Base-by-base conservation (phyloP, 2,797 vertebrate genomes). In the Arnoldichthys spilopterus region DNA sequence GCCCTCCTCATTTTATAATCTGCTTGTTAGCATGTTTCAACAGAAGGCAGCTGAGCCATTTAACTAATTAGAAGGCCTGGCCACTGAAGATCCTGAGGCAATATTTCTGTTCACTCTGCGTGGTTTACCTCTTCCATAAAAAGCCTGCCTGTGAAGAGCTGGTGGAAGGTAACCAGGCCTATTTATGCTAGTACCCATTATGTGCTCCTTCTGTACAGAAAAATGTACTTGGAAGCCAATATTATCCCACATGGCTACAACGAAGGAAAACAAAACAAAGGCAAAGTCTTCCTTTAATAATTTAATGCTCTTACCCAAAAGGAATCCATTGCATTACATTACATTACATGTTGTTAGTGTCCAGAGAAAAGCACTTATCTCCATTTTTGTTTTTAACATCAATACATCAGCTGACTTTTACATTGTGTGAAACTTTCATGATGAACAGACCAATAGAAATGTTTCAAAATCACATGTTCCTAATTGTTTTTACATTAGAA, bases 41-140 rank as follows among this genome's bases (percentile, higher is more conserved):
- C 49, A 59, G 76, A 76, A 76, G 37, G 28, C 82, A 78, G 84
- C 84, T 75, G 73, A 85, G 83, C 78, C 78, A 79, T 82, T 79
- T 56, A 83, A 86, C 24, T 77, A 87, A 90, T 88, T 86, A 85
- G 72, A 82, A 86, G 87, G 90, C 84, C 84, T 89, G 89, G 82
- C 82, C 84, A 83, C 89, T 73, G 63, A 68, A 73, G 73, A 66
- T 84, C 69, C 53, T 59, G 18, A 20, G 75, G 58, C 74, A 71
- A 70, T 71, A 79, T 79, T 84, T 81, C 79, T 78, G 47, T 43
- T 72, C 80, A 76, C 43, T 51, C 32, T 63, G 45, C 11, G 30
- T 18, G 28, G 54, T 73, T 82, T 64, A 71, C 64, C 43, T 70
- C 68, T 54, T 82, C 56, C 34, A 53, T 53, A 82, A 79, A 77